A percentile compares a stretch with the other conserved stretches of the same genome.
These are phyloP conservation scores for Bucorvus abyssinicus DNA, from an alignment of 2,797 vertebrate genomes.

Conservation along the genomic window DNA sequence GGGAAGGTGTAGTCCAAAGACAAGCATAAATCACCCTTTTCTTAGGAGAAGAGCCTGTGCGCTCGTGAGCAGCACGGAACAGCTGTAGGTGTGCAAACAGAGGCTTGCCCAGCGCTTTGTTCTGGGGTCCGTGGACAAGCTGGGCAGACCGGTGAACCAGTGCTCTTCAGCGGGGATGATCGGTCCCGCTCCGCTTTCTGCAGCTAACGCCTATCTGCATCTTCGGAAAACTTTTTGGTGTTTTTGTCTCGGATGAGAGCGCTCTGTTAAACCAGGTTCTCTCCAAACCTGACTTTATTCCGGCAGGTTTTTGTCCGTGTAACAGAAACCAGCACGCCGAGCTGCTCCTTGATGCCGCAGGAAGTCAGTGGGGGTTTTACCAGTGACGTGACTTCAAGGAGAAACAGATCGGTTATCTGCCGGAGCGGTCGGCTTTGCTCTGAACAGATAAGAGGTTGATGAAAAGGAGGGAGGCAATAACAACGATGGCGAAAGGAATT, in stretches of 20 bases:
- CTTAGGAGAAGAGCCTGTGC: accelerated
- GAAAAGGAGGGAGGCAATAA: neutral
- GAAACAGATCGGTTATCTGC: neutral
- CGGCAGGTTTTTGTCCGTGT: neutral
- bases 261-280: neutral
- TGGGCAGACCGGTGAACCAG: neutral
- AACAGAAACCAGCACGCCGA: neutral
- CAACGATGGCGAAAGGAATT: neutral
- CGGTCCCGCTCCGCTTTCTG: neutral
- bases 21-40: neutral
- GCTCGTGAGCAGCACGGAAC: neutral
- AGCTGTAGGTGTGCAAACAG: accelerated
- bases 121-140: neutral
- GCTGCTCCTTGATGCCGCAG: neutral
- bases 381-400: neutral
- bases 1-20: neutral
- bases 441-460: neutral
- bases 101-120: neutral
- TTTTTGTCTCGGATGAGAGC: neutral
- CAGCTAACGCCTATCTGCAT: neutral
- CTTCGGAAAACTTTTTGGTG: neutral
- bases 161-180: neutral
- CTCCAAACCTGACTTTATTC: neutral
- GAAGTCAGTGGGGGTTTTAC: neutral
- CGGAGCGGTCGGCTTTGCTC: neutral